These are phyloP conservation scores for Prolemur simus DNA, from an alignment of 2,113 vertebrate genomes.

Conservation along the genomic window DNA sequence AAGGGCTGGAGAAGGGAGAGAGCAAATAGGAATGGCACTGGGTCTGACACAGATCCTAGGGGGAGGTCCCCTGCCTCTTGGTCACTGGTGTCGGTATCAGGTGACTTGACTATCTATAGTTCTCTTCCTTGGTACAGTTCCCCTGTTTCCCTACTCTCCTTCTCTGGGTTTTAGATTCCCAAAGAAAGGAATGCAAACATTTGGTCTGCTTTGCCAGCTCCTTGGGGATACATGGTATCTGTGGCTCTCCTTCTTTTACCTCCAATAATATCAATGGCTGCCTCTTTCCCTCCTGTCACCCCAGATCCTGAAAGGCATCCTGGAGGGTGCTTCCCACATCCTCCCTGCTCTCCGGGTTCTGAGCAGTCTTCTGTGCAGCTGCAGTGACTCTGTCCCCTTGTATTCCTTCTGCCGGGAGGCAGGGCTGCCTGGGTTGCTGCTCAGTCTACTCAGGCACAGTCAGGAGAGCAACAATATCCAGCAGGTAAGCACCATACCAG, in stretches of 20 bases:
- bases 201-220: not conserved
- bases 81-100: not conserved
- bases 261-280: not conserved
- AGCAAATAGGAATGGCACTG: not conserved
- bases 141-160: not conserved
- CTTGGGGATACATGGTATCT: not conserved
- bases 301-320: constrained; percentile 86
- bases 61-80: not conserved
- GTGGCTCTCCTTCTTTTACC: not conserved
- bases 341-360: constrained; percentile 85
- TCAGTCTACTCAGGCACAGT: constrained; percentile 84
- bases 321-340: constrained; percentile 85
- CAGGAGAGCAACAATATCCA: constrained; percentile 80
- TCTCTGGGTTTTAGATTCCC: not conserved
- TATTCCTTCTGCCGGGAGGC: constrained; percentile 82
- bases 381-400: constrained; percentile 80
- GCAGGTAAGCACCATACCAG: constrained; percentile 81
- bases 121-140: not conserved
- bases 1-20: not conserved
- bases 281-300: not conserved
- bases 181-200: not conserved
- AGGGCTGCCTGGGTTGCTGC: constrained; percentile 85
- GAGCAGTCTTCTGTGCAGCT: constrained; percentile 85
- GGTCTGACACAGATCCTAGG: not conserved
- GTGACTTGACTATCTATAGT: not conserved